phyloP scores from a whole-genome alignment of 2,113 vertebrate genomes.

The Quiscalus mexicanus region DNA sequence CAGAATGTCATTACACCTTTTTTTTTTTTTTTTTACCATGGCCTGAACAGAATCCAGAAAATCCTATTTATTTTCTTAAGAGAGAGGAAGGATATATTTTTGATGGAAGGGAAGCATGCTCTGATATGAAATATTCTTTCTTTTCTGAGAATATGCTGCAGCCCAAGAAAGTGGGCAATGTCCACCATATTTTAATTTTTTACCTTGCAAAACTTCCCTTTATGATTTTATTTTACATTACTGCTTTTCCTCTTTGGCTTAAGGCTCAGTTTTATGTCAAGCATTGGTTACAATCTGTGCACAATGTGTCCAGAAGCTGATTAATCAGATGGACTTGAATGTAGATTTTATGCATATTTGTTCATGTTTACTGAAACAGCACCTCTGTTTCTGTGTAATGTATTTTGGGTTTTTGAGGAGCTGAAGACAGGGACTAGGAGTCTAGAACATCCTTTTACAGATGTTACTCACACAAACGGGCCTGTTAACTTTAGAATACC shows the following conservation, averaged over 20 bases:
- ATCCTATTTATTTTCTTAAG: background rate
- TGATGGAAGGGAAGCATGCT: background rate
- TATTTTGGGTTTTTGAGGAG: background rate
- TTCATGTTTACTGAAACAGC: background rate
- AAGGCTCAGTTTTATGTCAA: background rate
- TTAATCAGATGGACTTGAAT: background rate
- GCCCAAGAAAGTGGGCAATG: background rate
- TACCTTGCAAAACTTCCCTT: background rate
- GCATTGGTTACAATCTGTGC: background rate
- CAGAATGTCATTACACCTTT: background rate
- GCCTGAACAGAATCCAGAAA: background rate
- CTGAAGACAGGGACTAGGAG: background rate
- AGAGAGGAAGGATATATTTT: background rate
- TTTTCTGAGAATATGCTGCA: background rate
- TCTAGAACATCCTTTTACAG: background rate
- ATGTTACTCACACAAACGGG: background rate
- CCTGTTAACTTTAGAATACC: background rate
- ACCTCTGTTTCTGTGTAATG: background rate
- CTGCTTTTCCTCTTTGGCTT: background rate
- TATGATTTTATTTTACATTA: background rate
- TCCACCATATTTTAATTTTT: background rate
- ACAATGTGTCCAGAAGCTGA: rapidly evolving
- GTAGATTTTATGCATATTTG: background rate
- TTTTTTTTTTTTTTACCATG: background rate
- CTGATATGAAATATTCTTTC: background rate